Conservation (phyloP, 2,113 vertebrate species). For the Phaetusa simplex region DNA sequence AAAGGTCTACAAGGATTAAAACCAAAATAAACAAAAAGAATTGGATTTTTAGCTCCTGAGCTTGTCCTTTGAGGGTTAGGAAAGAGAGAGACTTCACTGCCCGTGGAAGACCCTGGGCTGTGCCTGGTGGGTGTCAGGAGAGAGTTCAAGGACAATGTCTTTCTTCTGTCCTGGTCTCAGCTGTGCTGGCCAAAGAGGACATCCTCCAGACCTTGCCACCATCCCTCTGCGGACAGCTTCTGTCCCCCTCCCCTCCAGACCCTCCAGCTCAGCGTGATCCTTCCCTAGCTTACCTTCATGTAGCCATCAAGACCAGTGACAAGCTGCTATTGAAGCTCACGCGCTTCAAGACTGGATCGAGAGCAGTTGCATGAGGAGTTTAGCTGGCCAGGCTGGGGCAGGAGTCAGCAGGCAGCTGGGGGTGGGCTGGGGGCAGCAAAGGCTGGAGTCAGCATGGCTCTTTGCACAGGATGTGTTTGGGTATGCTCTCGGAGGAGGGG, state of each 20-base stretch:
- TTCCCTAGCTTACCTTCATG: not conserved
- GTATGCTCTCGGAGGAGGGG: fast-evolving
- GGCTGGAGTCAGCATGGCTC: fast-evolving
- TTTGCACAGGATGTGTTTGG: not conserved
- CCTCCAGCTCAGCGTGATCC: not conserved
- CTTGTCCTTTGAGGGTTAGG: not conserved
- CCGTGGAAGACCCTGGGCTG: not conserved
- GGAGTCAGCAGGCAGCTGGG: not conserved
- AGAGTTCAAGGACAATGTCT: not conserved
- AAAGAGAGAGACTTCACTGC: not conserved
- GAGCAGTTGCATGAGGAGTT: not conserved
- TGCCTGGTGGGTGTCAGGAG: not conserved
- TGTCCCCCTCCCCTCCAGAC: not conserved
- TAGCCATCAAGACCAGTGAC: not conserved
- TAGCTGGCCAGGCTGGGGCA: not conserved
- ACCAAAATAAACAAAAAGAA: not conserved
- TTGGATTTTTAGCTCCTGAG: not conserved
- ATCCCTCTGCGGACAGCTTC: not conserved
- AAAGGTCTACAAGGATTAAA: not conserved
- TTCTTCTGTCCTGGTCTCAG: not conserved
- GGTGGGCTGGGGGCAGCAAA: not conserved
- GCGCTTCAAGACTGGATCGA: fast-evolving
- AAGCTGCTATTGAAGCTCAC: not conserved
- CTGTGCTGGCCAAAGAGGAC: not conserved
- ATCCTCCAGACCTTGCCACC: not conserved